Base-by-base conservation (phyloP, 2,888 invertebrate species). In the Euproctis similis region DNA sequence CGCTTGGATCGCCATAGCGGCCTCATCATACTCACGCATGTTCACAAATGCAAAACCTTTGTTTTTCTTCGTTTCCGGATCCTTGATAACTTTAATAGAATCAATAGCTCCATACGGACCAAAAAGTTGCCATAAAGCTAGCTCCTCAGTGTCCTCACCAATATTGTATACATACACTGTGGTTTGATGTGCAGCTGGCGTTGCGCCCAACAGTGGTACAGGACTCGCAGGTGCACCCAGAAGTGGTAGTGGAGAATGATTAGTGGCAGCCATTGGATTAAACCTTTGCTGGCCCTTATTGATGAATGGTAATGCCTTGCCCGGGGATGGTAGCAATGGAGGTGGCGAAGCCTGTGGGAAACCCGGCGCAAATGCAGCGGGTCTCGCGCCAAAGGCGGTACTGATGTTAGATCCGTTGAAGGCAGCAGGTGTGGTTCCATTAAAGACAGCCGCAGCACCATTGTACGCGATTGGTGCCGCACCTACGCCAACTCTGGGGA, bases 101-200 rank as follows among this genome's bases (percentile, higher is more conserved):
- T 85, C 85, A 37, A 85, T 85, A 39, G 85, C 85, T 46, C 85
- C 85, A 42, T 85, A 85, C 7, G 85, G 85, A 31, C 85, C 85
- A 30, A 85, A 85, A 45, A 85, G 72, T 64, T 85, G 85, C 85
- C 85, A 85, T 40, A 85, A 64, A 17, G 82, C 74, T 25, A 85
- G 68, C 67, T 85, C 85, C 53, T 85, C 85, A 0, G 85, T 78
- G 48, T 85, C 85, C 61, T 85, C 85, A 36, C 85, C 85, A 9
- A 85, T 69, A 66, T 85, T 85, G 69, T 85, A 85, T 59, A 85
- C 85, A 47, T 85, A 85, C 64, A 85, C 85, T 41, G 85, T 85
- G 46, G 85, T 85, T 57, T 85, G 84, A 36, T 78, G 82, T 2
- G 80, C 63, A 2, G 72, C 66, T 4, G 77, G 67, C 20, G 75